These are phyloP conservation scores for Oreonectes daqikongensis DNA, from an alignment of 2,797 vertebrate genomes.

Conservation along the genomic window DNA sequence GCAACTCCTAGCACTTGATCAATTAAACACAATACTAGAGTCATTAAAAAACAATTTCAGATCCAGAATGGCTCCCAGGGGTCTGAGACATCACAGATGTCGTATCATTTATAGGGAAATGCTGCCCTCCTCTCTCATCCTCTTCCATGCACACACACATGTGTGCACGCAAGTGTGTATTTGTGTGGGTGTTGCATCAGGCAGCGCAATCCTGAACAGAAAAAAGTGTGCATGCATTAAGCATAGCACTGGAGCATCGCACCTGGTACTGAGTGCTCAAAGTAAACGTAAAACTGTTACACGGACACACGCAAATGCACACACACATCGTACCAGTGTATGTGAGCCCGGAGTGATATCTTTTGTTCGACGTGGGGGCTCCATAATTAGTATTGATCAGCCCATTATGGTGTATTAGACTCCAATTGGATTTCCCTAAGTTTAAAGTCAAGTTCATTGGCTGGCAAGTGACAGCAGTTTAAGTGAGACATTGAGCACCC, in stretches of 20 bases:
- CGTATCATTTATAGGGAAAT: slow-evolving; percentile 14
- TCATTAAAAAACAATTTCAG: slow-evolving; percentile 61
- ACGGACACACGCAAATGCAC: slow-evolving; percentile 30
- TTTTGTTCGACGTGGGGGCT: slow-evolving; percentile 65
- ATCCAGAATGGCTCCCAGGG: slow-evolving; percentile 52
- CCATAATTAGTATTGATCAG: slow-evolving; percentile 74
- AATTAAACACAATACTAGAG: slow-evolving; percentile 59
- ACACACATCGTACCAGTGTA: slow-evolving; percentile 15
- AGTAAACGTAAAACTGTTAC: slow-evolving; percentile 14
- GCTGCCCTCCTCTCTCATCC: not conserved
- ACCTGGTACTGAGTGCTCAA: not conserved
- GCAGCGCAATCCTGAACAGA: not conserved
- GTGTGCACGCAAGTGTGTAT: not conserved
- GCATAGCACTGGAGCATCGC: not conserved
- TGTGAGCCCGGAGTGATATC: slow-evolving; percentile 57
- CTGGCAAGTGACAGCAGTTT: slow-evolving; percentile 65
- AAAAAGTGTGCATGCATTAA: not conserved
- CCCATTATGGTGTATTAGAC: slow-evolving; percentile 70
- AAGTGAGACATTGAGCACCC: slow-evolving; percentile 63
- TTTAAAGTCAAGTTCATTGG: slow-evolving; percentile 73
- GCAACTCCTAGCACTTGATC: slow-evolving; percentile 62
- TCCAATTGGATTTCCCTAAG: slow-evolving; percentile 70
- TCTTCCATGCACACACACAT: no score
- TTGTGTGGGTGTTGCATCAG: not conserved
- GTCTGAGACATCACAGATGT: slow-evolving; percentile 44